Base-by-base conservation (phyloP, 2,888 invertebrate genomes). In the Amphipyra berbera region DNA sequence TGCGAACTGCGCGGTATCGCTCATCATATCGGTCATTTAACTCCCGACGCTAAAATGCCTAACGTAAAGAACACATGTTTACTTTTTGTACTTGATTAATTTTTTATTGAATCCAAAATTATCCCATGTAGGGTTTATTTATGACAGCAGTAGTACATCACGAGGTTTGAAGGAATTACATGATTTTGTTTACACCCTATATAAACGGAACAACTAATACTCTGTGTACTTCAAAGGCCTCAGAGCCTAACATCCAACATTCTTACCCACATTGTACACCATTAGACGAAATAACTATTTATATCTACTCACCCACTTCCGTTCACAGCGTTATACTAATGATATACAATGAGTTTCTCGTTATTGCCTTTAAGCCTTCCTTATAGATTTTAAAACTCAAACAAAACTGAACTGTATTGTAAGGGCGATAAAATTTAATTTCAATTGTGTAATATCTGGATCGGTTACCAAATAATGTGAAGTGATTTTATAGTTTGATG, bases 271-370 rank as follows among this genome's bases (percentile, higher is more conserved):
- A 87, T 88, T 88, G 85, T 90, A 86, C 72, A 67, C 66, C 74
- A 83, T 77, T 80, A 78, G 73, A 82, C 78, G 82, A 78, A 83
- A 84, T 81, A 84, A 83, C 79, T 59, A 58, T 68, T 72, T 67
- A 79, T 79, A 76, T 82, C 77, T 79, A 74, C 82, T 80, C 77
- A 82, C 74, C 81, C 82, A 87, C 88, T 92, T 93, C 93, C 92
- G 91, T 86, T 90, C 85, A 72, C 88, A 68, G 71, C 73, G 75
- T 75, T 78, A 81, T 82, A 86, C 88, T 91, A 91, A 92, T 86
- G 86, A 83, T 42, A 61, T 64, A 91, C 90, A 92, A 90, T 91
- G 84, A 83, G 79, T 80, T 84, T 86, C 83, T 84, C 68, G 81
- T 82, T 82, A 82, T 79, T 70, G 27, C 67, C 75, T 72, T 75